Percentiles rank a stretch among this genome's conserved stretches.
Conservation (phyloP, 2,113 vertebrate genomes). For the Malurus elegans region DNA sequence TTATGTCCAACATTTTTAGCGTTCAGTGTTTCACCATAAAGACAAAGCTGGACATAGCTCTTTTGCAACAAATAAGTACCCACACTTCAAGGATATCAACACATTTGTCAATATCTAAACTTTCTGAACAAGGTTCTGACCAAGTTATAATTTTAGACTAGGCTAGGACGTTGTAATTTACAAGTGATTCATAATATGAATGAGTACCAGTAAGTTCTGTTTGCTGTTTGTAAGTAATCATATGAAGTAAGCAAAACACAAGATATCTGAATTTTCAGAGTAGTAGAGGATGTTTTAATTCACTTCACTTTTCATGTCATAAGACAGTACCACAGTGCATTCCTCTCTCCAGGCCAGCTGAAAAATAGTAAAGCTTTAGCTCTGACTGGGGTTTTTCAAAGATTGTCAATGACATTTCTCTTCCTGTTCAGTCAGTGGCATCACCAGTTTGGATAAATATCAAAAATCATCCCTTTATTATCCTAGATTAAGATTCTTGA, state of each 20-base stretch:
- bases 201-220: background rate
- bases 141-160: background rate
- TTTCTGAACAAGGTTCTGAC: background rate
- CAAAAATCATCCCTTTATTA: background rate
- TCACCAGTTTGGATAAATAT: background rate
- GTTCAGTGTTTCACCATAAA: background rate
- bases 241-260: background rate
- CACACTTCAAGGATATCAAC: background rate
- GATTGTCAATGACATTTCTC: background rate
- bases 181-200: slow-evolving; percentile 37
- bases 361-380: background rate
- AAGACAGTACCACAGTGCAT: background rate
- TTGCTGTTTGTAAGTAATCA: background rate
- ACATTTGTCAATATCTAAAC: background rate
- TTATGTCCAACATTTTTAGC: background rate
- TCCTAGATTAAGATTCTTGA: background rate
- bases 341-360: background rate
- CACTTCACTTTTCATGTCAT: background rate
- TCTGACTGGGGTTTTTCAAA: background rate
- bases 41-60: background rate
- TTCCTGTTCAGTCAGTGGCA: background rate
- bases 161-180: background rate
- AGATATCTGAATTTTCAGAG: background rate
- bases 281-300: background rate
- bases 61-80: background rate